These are phyloP conservation scores for Hetaerina americana DNA, from an alignment of 1,140 invertebrate genomes.

Conservation along the genomic window DNA sequence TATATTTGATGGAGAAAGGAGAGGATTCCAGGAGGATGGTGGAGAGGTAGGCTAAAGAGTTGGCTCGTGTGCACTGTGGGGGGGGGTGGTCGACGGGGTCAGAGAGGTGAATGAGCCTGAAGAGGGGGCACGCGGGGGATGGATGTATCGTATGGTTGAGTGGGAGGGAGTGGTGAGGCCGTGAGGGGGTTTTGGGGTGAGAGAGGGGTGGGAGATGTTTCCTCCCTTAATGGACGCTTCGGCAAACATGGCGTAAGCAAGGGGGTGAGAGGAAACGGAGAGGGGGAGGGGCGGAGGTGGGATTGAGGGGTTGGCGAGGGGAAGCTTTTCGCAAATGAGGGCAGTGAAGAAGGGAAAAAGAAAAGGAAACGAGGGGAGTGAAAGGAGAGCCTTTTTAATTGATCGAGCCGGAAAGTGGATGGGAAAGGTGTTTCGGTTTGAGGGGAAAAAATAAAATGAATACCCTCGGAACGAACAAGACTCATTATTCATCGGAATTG, in stretches of 20 bases:
- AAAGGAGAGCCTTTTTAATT: background rate
- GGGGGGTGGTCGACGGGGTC: background rate
- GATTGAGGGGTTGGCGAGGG: too few relatives aligned
- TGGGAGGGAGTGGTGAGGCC: too few relatives aligned
- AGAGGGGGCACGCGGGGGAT: background rate
- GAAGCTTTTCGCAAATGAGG: background rate
- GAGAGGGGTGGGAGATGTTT: too few relatives aligned
- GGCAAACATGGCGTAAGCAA: background rate
- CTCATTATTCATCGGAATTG: background rate
- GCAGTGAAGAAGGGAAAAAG: too few relatives aligned
- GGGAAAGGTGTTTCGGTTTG: background rate
- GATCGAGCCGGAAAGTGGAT: background rate
- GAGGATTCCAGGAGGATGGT: too few relatives aligned
- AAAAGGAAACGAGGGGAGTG: too few relatives aligned
- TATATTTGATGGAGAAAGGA: too few relatives aligned
- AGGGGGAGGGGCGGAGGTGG: background rate
- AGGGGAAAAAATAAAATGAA: too few relatives aligned
- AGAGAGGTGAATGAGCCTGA: background rate
- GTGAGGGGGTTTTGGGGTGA: too few relatives aligned
- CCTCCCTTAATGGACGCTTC: background rate
- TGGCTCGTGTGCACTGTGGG: background rate
- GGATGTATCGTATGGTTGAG: too few relatives aligned
- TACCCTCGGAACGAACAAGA: too few relatives aligned
- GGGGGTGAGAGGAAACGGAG: background rate
- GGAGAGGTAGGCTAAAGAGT: too few relatives aligned